Percentiles rank a stretch among this genome's conserved stretches.
phyloP scores from a whole-genome alignment of 2,113 vertebrate genomes.

The Poicephalus gulielmi region DNA sequence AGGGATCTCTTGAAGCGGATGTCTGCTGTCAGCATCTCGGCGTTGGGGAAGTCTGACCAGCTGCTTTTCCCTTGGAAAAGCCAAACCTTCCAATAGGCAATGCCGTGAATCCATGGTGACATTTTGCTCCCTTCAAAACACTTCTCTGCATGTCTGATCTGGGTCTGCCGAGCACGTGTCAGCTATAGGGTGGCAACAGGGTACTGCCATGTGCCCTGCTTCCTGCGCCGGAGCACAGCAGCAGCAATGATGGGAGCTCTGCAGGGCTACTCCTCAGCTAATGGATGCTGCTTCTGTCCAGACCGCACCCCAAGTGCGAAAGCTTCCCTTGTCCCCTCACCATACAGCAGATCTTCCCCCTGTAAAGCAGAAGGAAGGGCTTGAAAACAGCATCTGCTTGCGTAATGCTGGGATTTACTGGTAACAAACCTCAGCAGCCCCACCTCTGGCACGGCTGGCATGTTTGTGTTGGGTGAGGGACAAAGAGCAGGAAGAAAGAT shows the following conservation, averaged over 20 bases:
- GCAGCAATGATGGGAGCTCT: rapidly evolving
- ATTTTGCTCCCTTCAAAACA: rapidly evolving
- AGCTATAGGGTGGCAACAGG: background rate
- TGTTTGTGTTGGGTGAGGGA: background rate
- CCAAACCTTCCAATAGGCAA: background rate
- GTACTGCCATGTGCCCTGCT: rapidly evolving
- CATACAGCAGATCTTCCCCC: background rate
- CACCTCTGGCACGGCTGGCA: background rate
- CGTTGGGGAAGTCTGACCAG: background rate
- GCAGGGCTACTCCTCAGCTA: background rate
- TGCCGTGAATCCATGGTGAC: background rate
- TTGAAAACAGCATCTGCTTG: background rate
- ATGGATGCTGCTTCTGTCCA: background rate
- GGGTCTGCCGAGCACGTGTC: rapidly evolving
- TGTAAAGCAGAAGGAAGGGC: background rate
- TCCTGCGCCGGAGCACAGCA: background rate
- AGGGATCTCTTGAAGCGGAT: background rate
- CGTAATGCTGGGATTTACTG: background rate
- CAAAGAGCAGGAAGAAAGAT: background rate
- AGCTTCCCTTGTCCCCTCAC: rapidly evolving
- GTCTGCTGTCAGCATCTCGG: background rate
- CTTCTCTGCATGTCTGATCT: rapidly evolving
- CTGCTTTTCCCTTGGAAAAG: background rate
- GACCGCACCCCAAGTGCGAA: background rate
- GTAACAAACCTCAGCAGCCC: background rate